These are phyloP conservation scores for Chrosomus eos DNA, from an alignment of 2,797 vertebrate genomes.

Conservation along the genomic window DNA sequence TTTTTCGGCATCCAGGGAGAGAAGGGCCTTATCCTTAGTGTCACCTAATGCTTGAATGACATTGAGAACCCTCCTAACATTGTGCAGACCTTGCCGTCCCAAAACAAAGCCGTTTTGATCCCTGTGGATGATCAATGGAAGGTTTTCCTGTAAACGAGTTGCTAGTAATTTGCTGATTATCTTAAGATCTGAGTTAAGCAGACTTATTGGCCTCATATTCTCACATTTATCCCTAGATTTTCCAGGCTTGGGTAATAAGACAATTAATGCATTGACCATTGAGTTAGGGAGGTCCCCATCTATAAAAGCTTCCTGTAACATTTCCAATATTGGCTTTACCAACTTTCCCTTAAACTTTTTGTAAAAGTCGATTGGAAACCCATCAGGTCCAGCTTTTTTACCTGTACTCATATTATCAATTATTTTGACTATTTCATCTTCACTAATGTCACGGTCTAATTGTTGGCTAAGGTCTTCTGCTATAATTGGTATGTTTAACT, in stretches of 20 bases:
- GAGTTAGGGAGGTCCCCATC: neutral
- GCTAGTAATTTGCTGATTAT: neutral
- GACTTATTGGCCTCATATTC: too few relatives aligned
- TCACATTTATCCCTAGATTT: too few relatives aligned
- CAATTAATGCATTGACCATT: neutral
- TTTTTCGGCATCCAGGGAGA: neutral
- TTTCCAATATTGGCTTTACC: neutral
- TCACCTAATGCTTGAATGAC: neutral
- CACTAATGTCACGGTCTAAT: neutral
- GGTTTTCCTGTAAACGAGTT: neutral
- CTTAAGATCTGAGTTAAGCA: neutral
- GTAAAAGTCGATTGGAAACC: neutral
- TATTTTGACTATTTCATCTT: neutral
- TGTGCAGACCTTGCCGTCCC: neutral
- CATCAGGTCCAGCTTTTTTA: neutral
- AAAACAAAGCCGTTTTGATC: neutral
- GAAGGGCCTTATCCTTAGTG: neutral
- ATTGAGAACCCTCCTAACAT: constrained; percentile 2
- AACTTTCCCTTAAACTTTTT: neutral
- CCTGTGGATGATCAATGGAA: neutral
- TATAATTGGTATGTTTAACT: too few relatives aligned
- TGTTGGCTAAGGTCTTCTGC: neutral
- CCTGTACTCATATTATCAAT: neutral
- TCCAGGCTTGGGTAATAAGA: too few relatives aligned
- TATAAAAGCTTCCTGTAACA: neutral